These are phyloP conservation scores for Xylophagus ater DNA, from an alignment of 2,888 invertebrate species.

Conservation along the genomic window DNA sequence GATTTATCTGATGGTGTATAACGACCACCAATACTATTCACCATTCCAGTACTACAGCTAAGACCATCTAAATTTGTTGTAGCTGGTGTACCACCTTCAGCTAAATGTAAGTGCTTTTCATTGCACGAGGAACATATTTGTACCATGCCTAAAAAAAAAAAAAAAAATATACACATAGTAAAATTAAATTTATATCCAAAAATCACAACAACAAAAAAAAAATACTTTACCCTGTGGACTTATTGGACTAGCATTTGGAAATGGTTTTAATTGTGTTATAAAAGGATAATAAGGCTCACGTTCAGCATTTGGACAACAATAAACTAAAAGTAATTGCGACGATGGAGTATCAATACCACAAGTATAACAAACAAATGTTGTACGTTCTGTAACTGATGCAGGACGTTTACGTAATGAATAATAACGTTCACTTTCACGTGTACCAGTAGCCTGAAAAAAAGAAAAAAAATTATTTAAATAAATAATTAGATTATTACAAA, in stretches of 20 bases:
- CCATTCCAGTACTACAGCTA: conserved; percentile 18
- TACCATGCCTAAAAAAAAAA: conserved; percentile 52
- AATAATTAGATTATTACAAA: no score
- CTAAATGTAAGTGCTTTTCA: conserved; percentile 51
- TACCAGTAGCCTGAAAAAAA: conserved; percentile 49
- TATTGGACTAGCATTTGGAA: conserved; percentile 77
- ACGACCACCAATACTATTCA: conserved; percentile 24
- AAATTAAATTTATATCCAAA: neutral
- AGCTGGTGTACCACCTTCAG: conserved; percentile 35
- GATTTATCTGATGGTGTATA: conserved; percentile 38
- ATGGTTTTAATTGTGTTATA: conserved; percentile 67
- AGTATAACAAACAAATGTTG: conserved; percentile 79
- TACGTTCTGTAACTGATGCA: conserved; percentile 49
- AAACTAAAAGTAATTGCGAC: conserved; percentile 67
- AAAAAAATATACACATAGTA: conserved; percentile 5
- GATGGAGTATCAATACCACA: conserved; percentile 74
- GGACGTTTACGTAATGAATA: conserved; percentile 72
- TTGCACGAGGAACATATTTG: conserved; percentile 81
- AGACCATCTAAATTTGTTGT: conserved; percentile 21
- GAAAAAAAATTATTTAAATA: conserved; percentile 15
- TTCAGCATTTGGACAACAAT: conserved; percentile 74
- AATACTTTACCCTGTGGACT: conserved; percentile 64
- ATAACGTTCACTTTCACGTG: conserved; percentile 64
- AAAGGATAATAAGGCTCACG: conserved; percentile 85
- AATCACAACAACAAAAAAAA: neutral